phyloP scores from a whole-genome alignment of 2,797 vertebrate species.

The Sternarchorhynchus goeldii region DNA sequence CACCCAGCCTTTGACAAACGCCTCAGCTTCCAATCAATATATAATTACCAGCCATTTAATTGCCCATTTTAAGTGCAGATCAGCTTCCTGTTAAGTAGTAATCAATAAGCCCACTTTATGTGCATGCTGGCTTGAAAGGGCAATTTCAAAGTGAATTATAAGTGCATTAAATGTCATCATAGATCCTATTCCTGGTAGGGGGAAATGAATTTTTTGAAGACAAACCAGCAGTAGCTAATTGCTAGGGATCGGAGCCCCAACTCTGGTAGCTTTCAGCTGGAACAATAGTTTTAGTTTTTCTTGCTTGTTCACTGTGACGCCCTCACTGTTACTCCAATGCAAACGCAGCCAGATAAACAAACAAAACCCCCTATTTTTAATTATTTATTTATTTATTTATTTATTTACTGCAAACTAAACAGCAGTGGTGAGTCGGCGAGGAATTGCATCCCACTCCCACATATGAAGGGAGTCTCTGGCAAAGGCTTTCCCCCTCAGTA shows the following conservation, averaged over 20 bases:
- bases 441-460: conserved; percentile 14
- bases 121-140: conserved; percentile 51
- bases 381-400: not conserved
- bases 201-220: conserved; percentile 48
- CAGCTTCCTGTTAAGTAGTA: conserved; percentile 54
- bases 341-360: conserved; percentile 10
- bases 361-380: conserved; percentile 18
- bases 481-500: no score
- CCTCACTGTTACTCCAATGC: not conserved
- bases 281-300: conserved; percentile 32
- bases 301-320: not conserved
- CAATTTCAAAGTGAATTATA: conserved; percentile 60
- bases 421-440: not conserved
- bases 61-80: conserved; percentile 61
- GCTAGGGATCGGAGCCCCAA: conserved; percentile 30
- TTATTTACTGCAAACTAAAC: conserved; percentile 9
- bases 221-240: conserved; percentile 44
- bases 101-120: conserved; percentile 56
- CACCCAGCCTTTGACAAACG: conserved; percentile 60
- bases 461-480: conserved; percentile 8
- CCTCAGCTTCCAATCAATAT: conserved; percentile 68
- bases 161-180: conserved; percentile 59
- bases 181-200: conserved; percentile 51
- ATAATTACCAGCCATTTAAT: conserved; percentile 72
- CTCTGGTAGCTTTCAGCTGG: conserved; percentile 19